These are phyloP conservation scores for Drosophila emarginata DNA, from an alignment of 2,888 invertebrate genomes.

Conservation along the genomic window DNA sequence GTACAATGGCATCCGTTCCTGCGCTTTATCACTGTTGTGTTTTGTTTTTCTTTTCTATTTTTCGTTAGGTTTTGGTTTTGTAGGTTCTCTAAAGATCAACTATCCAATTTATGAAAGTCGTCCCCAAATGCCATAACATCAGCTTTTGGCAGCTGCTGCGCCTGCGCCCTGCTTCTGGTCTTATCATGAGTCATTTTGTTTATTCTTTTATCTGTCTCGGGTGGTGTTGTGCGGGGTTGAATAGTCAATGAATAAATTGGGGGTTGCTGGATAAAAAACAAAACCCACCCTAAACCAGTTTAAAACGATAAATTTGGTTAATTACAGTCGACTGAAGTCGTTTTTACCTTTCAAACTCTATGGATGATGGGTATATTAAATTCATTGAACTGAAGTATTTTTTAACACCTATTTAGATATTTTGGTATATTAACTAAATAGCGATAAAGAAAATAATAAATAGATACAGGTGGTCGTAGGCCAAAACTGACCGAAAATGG, in stretches of 20 bases:
- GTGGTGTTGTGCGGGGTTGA: conserved; percentile 23
- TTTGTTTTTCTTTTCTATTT: not conserved
- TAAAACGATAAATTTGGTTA: conserved; percentile 31
- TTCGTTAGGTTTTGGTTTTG: not conserved
- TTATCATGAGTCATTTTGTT: conserved; percentile 22
- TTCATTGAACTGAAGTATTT: too few relatives aligned
- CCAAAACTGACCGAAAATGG: too few relatives aligned
- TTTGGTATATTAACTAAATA: too few relatives aligned
- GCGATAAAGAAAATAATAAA: too few relatives aligned
- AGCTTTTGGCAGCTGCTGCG: not conserved
- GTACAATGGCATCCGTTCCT: not conserved
- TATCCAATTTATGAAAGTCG: not conserved
- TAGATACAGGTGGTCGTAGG: too few relatives aligned
- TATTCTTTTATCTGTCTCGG: conserved; percentile 18
- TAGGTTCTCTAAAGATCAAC: not conserved
- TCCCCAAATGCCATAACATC: not conserved
- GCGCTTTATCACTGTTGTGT: not conserved
- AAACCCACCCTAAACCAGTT: conserved; percentile 42
- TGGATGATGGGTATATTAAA: too few relatives aligned
- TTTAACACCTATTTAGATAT: too few relatives aligned
- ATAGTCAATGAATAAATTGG: conserved; percentile 3
- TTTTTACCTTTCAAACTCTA: conserved; percentile 23
- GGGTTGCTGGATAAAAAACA: conserved; percentile 36
- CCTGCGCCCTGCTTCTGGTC: not conserved
- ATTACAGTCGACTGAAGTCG: conserved; percentile 50